These are phyloP conservation scores for Centrocercus urophasianus DNA, from an alignment of 2,113 vertebrate genomes.

Conservation along the genomic window DNA sequence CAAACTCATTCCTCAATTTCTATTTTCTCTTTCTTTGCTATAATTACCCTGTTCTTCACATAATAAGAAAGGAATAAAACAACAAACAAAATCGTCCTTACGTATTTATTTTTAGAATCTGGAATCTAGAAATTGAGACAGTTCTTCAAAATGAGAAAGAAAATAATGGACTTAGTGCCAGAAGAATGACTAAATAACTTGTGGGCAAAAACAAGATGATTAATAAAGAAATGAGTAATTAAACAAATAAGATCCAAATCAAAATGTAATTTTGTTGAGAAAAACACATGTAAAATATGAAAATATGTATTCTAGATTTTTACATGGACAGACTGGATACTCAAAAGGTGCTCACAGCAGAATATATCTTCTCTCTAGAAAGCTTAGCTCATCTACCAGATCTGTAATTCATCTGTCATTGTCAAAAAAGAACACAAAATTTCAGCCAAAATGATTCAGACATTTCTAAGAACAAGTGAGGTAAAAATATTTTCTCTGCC, in stretches of 20 bases:
- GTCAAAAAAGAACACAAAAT: neutral
- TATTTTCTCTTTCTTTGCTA: neutral
- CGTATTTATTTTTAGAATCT: neutral
- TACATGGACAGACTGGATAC: neutral
- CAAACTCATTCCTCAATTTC: neutral
- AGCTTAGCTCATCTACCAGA: conserved; percentile 31
- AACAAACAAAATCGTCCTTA: neutral
- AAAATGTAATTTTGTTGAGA: neutral
- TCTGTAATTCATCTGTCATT: conserved; percentile 38
- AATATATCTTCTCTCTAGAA: conserved; percentile 5
- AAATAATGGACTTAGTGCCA: neutral
- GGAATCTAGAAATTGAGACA: neutral
- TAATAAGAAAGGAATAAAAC: neutral
- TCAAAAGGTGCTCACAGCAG: neutral
- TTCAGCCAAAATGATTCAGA: conserved; percentile 25
- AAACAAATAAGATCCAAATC: neutral
- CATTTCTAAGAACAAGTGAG: conserved; percentile 25
- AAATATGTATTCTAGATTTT: neutral
- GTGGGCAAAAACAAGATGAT: neutral
- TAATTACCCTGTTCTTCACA: neutral
- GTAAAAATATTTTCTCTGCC: conserved; percentile 37
- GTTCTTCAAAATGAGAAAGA: neutral
- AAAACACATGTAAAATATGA: neutral
- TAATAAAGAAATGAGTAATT: neutral
- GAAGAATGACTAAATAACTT: neutral